A percentile compares a stretch with the other conserved stretches of the same genome.
Conservation (phyloP, 1,140 invertebrate species). For the Zaprionus ghesquierei region DNA sequence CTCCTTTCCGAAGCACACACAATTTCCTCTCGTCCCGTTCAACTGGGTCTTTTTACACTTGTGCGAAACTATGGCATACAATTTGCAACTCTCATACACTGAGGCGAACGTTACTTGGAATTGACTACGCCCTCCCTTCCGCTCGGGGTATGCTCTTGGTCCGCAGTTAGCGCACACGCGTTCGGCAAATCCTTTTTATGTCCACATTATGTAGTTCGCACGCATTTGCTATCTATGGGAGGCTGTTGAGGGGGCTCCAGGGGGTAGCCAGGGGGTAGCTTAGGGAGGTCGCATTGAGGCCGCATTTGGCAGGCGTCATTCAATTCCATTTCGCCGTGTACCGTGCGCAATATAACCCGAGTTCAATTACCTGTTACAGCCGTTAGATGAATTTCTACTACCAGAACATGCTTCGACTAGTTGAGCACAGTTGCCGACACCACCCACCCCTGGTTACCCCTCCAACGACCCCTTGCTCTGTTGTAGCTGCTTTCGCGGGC, state of each 20-base stretch:
- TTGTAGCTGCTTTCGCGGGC: constrained; percentile 4
- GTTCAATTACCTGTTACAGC: constrained; percentile 83
- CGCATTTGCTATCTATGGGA: constrained; percentile 56
- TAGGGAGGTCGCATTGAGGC: constrained; percentile 15
- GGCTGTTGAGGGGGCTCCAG: neutral
- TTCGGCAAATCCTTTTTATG: constrained; percentile 82
- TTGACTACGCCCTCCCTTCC: constrained; percentile 35
- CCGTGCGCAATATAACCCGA: constrained; percentile 73
- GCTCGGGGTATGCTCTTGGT: neutral
- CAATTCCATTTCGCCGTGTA: constrained; percentile 74
- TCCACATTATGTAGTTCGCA: constrained; percentile 79
- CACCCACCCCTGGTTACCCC: neutral
- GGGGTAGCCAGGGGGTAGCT: neutral
- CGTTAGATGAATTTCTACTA: constrained; percentile 83
- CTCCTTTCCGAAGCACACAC: neutral
- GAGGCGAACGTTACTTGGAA: constrained; percentile 52
- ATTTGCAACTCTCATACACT: constrained; percentile 66
- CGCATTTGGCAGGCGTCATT: constrained; percentile 56
- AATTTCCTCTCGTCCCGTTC: neutral
- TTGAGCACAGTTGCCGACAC: constrained; percentile 48
- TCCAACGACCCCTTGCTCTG: neutral
- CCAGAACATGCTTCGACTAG: constrained; percentile 77
- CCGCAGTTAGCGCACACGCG: constrained; percentile 17
- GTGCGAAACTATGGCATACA: constrained; percentile 60
- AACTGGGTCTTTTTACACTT: neutral